These are phyloP conservation scores for Microcebus lehilahytsara DNA, from an alignment of 2,113 vertebrate species.

Conservation along the genomic window DNA sequence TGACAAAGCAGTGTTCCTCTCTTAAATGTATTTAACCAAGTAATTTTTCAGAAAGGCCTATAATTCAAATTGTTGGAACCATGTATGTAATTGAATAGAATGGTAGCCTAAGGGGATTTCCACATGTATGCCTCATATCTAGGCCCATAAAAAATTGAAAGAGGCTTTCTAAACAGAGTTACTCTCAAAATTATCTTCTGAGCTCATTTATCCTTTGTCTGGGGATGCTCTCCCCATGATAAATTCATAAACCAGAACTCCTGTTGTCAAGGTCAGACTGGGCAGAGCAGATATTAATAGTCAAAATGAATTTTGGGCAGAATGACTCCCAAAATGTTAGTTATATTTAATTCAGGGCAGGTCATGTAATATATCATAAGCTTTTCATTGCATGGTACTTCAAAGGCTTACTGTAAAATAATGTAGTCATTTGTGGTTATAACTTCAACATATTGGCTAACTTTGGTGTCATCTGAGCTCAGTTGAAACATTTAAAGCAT, in stretches of 20 bases:
- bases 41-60: slow-evolving; percentile 58
- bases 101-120: slow-evolving; percentile 45
- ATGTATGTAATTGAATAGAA: neutral
- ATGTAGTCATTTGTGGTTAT: neutral
- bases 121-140: neutral
- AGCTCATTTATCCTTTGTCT: slow-evolving; percentile 25
- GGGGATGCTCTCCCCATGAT: slow-evolving; percentile 15
- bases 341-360: slow-evolving; percentile 45
- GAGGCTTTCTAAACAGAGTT: slow-evolving; percentile 34
- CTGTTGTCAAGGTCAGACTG: slow-evolving; percentile 52
- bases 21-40: slow-evolving; percentile 63
- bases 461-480: neutral
- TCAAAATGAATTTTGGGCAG: slow-evolving; percentile 44
- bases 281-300: slow-evolving; percentile 4
- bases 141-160: slow-evolving; percentile 41
- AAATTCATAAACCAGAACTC: slow-evolving; percentile 43
- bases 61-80: slow-evolving; percentile 64
- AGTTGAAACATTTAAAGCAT: neutral
- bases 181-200: slow-evolving; percentile 45
- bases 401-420: neutral
- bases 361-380: neutral
- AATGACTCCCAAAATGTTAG: slow-evolving; percentile 52
- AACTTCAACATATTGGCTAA: neutral
- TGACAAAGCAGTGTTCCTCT: slow-evolving; percentile 49
- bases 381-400: slow-evolving; percentile 40